Evolutionary conservation across 2,888 invertebrate species (phyloP), one percentile per base, ranked within the genome.

Genomic region (Agriopis marginaria): DNA sequence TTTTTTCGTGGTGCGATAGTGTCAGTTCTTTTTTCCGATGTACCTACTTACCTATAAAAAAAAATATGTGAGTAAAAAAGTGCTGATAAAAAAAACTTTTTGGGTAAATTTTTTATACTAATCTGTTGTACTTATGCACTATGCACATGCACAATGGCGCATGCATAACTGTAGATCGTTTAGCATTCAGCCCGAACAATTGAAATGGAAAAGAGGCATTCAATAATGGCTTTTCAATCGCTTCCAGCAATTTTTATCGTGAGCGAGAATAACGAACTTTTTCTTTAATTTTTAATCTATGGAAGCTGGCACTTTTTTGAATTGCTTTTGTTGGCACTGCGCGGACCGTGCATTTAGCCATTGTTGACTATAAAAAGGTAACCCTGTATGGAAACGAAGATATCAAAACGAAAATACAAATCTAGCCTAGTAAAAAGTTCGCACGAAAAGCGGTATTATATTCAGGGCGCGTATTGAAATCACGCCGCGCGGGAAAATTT

Each of bases 221-320:
- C 73, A 59, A 67, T 79, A 79, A 76, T 76, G 77, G 77, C 53
- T 77, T 76, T 76, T 70, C 74, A 73, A 79, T 75, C 73, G 77
- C 72, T 68, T 66, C 53, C 63, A 69, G 62, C 74, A 72, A 75
- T 74, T 71, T 73, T 74, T 67, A 75, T 76, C 75, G 75, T 70
- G 68, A 77, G 71, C 61, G 60, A 44, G 72, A 63, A 70, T 66
- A 66, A 68, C 64, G 71, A 73, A 65, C 62, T 61, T 42, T 61
- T 51, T 42, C 12, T 39, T n/a, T 23, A 39, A n/a, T n/a, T n/a
- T n/a, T n/a, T 54, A 10, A 32, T 55, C 54, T 55, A 14, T 55
- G 39, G 54, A 55, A 55, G 40, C 40, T 1, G 32, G n/a, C 39
- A 40, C 32, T 32, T 55, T 40, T 55, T 40, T 14, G 3, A n/a